A percentile compares a stretch with the other conserved stretches of the same genome.
These are phyloP conservation scores for Autographa gamma DNA, from an alignment of 2,888 invertebrate genomes.

Conservation along the genomic window DNA sequence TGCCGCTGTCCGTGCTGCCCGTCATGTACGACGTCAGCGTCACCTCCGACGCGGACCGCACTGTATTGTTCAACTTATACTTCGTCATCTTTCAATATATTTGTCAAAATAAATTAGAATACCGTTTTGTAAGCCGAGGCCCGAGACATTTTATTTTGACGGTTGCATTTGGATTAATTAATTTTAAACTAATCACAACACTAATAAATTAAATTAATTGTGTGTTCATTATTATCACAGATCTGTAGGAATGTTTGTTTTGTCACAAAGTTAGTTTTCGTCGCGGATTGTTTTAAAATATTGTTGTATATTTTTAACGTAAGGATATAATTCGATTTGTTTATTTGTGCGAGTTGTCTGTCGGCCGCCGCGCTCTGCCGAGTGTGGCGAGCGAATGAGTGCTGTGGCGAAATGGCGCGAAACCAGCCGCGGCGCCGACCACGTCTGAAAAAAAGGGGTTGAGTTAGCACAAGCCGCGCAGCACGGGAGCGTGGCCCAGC, in stretches of 20 bases:
- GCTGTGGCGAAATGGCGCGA: constrained; percentile 56
- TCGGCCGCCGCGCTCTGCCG: constrained; percentile 50
- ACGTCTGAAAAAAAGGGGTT: constrained; percentile 56
- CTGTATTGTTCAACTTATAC: constrained; percentile 86
- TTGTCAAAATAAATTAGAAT: constrained; percentile 66
- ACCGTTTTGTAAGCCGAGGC: constrained; percentile 78
- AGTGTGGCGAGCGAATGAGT: constrained; percentile 54
- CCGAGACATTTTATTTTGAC: constrained; percentile 78
- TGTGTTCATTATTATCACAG: constrained; percentile 65
- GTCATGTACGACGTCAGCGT: constrained; percentile 84
- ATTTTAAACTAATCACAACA: constrained; percentile 61
- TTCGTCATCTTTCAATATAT: constrained; percentile 82
- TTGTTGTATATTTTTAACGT: constrained; percentile 22
- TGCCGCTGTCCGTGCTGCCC: constrained; percentile 70
- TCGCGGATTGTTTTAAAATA: constrained; percentile 37
- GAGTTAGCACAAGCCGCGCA: constrained; percentile 45
- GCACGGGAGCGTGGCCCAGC: constrained; percentile 23
- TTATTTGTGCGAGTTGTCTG: constrained; percentile 33
- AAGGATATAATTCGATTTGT: constrained; percentile 30
- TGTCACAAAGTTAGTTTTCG: constrained; percentile 31
- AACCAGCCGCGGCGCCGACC: constrained; percentile 39
- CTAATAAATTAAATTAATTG: constrained; percentile 54
- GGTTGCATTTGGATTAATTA: constrained; percentile 54
- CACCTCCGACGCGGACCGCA: constrained; percentile 79
- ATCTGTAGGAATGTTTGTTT: constrained; percentile 52